Percentiles rank a stretch among this genome's conserved stretches.
Conservation (phyloP, 2,888 invertebrate species). For the Eueremaeus valkanovi region DNA sequence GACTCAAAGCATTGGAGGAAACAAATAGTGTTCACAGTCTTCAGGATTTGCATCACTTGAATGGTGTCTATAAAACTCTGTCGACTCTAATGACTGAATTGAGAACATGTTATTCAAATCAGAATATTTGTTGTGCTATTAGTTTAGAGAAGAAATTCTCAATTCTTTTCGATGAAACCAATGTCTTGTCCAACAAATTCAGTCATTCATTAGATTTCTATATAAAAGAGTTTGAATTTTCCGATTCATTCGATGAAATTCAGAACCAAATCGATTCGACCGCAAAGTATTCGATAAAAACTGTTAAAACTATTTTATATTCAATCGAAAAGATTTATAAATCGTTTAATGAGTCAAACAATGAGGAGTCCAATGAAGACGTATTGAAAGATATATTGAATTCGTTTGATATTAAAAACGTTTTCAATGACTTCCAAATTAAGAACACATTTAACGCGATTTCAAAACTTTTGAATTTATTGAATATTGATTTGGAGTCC, state of each 20-base stretch:
- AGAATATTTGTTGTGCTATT: background rate
- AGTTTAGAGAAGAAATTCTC: background rate
- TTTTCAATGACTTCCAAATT: constrained; percentile 21
- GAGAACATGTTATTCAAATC: background rate
- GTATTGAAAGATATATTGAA: background rate
- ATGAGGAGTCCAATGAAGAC: background rate
- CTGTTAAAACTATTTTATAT: background rate
- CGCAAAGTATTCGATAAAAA: background rate
- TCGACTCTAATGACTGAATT: background rate
- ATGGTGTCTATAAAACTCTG: background rate
- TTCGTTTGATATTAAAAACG: background rate
- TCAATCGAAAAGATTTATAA: constrained; percentile 16
- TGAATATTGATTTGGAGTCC: background rate
- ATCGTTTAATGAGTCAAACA: background rate
- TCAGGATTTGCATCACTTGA: background rate
- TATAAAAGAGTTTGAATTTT: background rate
- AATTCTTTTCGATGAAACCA: background rate
- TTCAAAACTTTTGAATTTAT: background rate
- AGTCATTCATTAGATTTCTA: background rate
- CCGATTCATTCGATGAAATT: background rate
- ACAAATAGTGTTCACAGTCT: background rate
- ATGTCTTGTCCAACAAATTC: background rate
- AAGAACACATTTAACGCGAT: background rate
- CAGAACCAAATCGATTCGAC: background rate
- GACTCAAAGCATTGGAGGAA: constrained; percentile 7